A percentile compares a stretch with the other conserved stretches of the same genome.
These are phyloP conservation scores for Acropternis orthonyx DNA, from an alignment of 2,797 vertebrate genomes.

Conservation along the genomic window DNA sequence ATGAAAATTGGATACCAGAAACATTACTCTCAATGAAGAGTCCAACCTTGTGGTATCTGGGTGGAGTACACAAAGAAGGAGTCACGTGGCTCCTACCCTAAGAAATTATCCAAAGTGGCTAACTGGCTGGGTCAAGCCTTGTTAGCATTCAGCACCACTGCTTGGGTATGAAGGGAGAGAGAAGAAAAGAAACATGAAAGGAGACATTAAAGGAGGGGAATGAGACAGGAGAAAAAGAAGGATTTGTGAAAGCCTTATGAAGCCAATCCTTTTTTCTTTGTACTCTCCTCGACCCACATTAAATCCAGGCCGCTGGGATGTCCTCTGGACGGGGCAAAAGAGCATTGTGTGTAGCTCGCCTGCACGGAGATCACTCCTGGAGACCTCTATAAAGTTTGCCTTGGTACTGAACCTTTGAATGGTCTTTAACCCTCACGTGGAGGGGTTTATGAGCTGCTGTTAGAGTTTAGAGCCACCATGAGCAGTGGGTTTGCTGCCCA, in stretches of 20 bases:
- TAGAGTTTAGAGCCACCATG: background rate
- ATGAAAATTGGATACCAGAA: conserved; percentile 10
- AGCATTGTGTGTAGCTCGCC: background rate
- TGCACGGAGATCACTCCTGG: background rate
- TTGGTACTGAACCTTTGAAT: background rate
- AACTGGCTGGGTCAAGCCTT: background rate
- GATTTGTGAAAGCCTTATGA: conserved; percentile 31
- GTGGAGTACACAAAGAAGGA: background rate
- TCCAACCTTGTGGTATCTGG: background rate
- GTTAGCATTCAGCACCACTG: background rate
- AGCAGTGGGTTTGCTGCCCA: background rate
- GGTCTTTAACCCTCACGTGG: background rate
- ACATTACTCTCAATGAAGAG: background rate
- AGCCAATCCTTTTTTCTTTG: background rate
- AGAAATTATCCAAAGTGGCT: background rate
- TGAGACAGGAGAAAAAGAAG: background rate
- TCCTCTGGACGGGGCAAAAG: background rate
- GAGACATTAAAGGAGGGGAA: conserved; percentile 39
- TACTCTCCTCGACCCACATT: background rate
- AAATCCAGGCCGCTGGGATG: background rate
- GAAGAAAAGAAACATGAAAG: conserved; percentile 49
- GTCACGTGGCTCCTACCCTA: background rate
- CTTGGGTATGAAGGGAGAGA: background rate
- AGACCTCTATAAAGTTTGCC: background rate
- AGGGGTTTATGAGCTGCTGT: background rate